Evolutionary conservation across 2,888 invertebrate genomes (phyloP), one percentile per base, ranked within the genome.

Genomic region (Stratiomys singularior): DNA sequence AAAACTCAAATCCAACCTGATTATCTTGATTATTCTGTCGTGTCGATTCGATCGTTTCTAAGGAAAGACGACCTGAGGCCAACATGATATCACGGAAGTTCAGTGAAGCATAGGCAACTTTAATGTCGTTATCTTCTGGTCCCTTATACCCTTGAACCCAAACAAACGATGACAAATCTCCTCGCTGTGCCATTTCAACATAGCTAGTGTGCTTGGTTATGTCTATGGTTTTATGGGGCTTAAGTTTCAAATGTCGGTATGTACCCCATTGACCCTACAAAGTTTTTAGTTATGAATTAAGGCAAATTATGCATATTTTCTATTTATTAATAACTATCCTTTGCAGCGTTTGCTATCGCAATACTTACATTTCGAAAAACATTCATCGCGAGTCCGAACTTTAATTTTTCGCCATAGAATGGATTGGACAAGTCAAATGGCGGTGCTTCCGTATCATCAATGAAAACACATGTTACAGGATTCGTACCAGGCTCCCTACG

Each of bases 1-100:
- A 89, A 81, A 90, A 89, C 82, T 94, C 94, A 80, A 93, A 90
- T 0, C 94, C 94, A 37, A 37, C 9, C 81, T 92, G 89, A 0
- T 92, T 89, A 82, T 90, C 91, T 80, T 91, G 92, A 81, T 94
- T 91, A 11, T 89, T 88, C 27, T 90, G 83, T n/a, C 93, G 88
- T 0, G 89, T 89, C 37, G 89, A 89, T 0, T 94, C 93, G 0
- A 95, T 91, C 0, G 94, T 91, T 84, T 98, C 97, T 0, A 92
- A 91, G 7, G 94, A 92, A 5, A 98, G 90, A 83, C 96, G 96
- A 1, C 97, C 98, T 0, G 95, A 95, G 0, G 97, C 96, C 0
- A 96, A 89, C 98, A 98, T 98, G 0, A 98, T 89, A 85, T 98
- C 98, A 83, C 96, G 92, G 91, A 98, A 98, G 88, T 98, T 99